Evolutionary conservation across 2,113 vertebrate species (phyloP), one percentile per base, ranked within the genome.

Genomic region (Tiliqua scincoides): DNA sequence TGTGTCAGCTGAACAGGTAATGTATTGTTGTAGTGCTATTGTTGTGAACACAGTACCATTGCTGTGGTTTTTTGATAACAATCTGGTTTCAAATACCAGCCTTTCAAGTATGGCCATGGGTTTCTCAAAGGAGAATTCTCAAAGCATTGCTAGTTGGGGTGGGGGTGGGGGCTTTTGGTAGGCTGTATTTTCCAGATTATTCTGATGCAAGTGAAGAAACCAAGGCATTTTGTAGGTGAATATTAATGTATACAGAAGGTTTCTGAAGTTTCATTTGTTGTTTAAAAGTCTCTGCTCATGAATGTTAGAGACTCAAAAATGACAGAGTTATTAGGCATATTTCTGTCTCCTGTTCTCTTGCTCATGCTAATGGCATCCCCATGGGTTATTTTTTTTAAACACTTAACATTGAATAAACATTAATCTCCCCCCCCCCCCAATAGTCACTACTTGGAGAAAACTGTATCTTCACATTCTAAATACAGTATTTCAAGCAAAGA

Each of bases 1-100:
- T 43, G 25, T 62, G 48, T 7, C 4, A 70, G 62, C 27, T 23
- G 4, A 82, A 37, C 10, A 62, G 71, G 23, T 6, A 57, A 1
- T 7, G 0, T 21, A 48, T 4, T n/a, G 17, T 32, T 80, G 0
- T 0, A 8, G 70, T n/a, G 35, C 1, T 0, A 0, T 7, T 1
- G 27, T 0, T 5, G 74, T 54, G 14, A 43, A 52, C 63, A 21
- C 10, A 6, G n/a, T 84, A 3, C 1, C 43, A 11, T 71, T 70
- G 35, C 30, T 75, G 30, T 52, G 20, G 30, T 14, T 63, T 65
- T 48, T 87, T 3, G 12, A 71, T 74, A 1, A 2, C n/a, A 71
- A 68, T 68, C 65, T 74, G 88, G 43, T 18, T 3, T 32, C 18
- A 75, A 1, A 0, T 11, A 18, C 0, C n/a, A 0, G 61, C 0